These are phyloP conservation scores for Ranitomeya imitator DNA, from an alignment of 2,113 vertebrate genomes.

Conservation along the genomic window DNA sequence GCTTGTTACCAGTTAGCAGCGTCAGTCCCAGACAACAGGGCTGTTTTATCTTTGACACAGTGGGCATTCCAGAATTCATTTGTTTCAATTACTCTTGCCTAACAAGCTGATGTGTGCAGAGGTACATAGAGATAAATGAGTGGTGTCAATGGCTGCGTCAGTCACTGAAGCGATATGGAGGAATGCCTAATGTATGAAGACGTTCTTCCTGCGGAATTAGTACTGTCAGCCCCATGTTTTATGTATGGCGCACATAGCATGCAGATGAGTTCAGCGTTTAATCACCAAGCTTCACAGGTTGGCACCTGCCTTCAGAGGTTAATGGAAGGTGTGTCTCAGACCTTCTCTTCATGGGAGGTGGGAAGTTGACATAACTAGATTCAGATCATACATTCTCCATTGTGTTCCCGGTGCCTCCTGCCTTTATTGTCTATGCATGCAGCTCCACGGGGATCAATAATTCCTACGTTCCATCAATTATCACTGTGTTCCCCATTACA, in stretches of 20 bases:
- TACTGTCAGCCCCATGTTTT: slow-evolving; percentile 11
- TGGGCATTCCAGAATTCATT: slow-evolving; percentile 29
- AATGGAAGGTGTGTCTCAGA: slow-evolving; percentile 1
- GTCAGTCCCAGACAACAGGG: slow-evolving; percentile 1
- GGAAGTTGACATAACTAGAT: background rate
- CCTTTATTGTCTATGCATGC: background rate
- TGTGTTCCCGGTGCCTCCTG: background rate
- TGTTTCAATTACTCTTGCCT: slow-evolving; percentile 28
- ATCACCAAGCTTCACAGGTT: background rate
- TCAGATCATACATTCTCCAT: slow-evolving; percentile 12
- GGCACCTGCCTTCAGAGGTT: background rate
- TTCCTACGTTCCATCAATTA: slow-evolving; percentile 8
- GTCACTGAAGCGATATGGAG: slow-evolving; percentile 5
- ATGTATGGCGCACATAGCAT: slow-evolving; percentile 1
- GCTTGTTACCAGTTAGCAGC: background rate
- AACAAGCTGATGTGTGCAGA: slow-evolving; percentile 33
- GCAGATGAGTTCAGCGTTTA: background rate
- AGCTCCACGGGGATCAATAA: background rate
- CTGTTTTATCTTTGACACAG: slow-evolving; percentile 33
- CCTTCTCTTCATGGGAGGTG: background rate
- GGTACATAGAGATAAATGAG: slow-evolving; percentile 40
- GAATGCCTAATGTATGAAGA: slow-evolving; percentile 14
- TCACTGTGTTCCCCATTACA: background rate
- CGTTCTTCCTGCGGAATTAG: background rate
- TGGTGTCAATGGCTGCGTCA: slow-evolving; percentile 13